Percentiles rank a stretch among this genome's conserved stretches.
These are phyloP conservation scores for Meda fulgida DNA, from an alignment of 2,797 vertebrate genomes.

Conservation along the genomic window DNA sequence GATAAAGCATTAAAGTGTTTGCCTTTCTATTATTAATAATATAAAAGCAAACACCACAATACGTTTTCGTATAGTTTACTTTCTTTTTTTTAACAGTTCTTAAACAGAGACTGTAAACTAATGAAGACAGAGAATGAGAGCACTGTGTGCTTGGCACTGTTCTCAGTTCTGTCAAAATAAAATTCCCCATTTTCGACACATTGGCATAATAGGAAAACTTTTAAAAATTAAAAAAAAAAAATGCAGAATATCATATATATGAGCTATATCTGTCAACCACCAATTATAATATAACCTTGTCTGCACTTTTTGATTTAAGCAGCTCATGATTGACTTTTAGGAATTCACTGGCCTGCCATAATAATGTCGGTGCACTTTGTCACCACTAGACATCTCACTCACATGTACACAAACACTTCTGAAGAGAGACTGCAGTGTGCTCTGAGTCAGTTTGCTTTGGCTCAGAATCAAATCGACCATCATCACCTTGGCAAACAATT, in stretches of 20 bases:
- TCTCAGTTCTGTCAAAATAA: neutral
- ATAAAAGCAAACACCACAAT: no score
- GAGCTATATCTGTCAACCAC: neutral
- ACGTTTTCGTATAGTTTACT: no score
- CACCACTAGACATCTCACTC: conserved; percentile 61
- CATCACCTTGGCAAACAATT: conserved; percentile 86
- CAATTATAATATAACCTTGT: neutral
- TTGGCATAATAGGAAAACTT: neutral
- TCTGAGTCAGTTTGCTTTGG: conserved; percentile 79
- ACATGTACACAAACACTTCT: conserved; percentile 58
- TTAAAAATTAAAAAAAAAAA: neutral
- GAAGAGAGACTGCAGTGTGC: conserved; percentile 60
- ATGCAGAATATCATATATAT: neutral
- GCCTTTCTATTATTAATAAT: no score
- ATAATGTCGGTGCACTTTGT: conserved; percentile 50
- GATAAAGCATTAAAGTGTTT: no score
- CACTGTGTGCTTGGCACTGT: neutral
- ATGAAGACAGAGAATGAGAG: neutral
- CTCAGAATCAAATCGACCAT: conserved; percentile 80
- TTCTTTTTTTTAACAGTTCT: neutral
- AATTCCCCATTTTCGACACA: neutral
- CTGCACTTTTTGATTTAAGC: neutral
- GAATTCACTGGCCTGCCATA: conserved; percentile 42
- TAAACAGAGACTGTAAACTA: neutral
- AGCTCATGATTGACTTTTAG: neutral